These are phyloP conservation scores for Trichogramma evanescens DNA, from an alignment of 2,888 invertebrate genomes.

Conservation along the genomic window DNA sequence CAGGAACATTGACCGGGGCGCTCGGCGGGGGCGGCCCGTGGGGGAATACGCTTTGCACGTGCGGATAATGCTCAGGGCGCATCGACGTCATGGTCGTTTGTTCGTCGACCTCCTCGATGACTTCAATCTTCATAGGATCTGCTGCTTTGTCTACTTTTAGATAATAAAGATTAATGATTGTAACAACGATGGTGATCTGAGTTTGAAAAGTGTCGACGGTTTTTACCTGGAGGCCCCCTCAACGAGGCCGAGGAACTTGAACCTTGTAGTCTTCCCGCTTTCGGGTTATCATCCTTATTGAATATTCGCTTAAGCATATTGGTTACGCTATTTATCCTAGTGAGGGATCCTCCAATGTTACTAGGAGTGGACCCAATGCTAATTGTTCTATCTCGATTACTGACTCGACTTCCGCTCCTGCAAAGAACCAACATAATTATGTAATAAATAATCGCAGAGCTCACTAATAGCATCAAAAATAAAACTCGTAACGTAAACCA, in stretches of 20 bases:
- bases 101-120: slow-evolving; percentile 59
- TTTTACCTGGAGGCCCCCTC: slow-evolving; percentile 23
- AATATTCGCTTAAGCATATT: slow-evolving; percentile 71
- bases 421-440: neutral
- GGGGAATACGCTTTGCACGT: slow-evolving; percentile 40
- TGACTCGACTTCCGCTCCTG: slow-evolving; percentile 43
- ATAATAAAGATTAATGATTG: too few species aligned
- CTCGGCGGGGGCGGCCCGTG: slow-evolving; percentile 55
- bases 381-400: slow-evolving; percentile 37
- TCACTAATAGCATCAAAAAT: neutral
- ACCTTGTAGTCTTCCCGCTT: slow-evolving; percentile 47
- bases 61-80: slow-evolving; percentile 50
- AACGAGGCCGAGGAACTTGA: slow-evolving; percentile 39
- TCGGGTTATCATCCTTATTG: slow-evolving; percentile 63
- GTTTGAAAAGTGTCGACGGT: too few species aligned
- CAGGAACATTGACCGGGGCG: slow-evolving; percentile 60
- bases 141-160: neutral
- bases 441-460: neutral
- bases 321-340: slow-evolving; percentile 70
- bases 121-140: slow-evolving; percentile 42
- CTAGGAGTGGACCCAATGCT: slow-evolving; percentile 41
- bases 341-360: slow-evolving; percentile 53
- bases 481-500: neutral
- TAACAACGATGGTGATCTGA: too few species aligned
- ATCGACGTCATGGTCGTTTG: slow-evolving; percentile 74